A percentile compares a stretch with the other conserved stretches of the same genome.
Evolutionary conservation across 2,797 vertebrate genomes (phyloP).

Genomic region (Sciurus carolinensis): DNA sequence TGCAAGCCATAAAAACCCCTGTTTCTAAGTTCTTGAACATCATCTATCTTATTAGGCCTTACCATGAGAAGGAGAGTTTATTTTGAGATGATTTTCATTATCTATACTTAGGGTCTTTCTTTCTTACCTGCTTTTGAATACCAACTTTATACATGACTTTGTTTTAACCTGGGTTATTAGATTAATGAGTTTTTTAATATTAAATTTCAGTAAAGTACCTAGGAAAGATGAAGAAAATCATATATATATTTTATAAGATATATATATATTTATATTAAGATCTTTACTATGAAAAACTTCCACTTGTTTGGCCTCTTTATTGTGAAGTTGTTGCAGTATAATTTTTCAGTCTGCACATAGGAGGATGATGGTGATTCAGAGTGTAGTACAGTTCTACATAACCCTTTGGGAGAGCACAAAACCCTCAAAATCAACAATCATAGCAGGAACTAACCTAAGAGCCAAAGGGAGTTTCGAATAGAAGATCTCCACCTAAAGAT

Average conservation of each 20-base stretch:
- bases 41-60: constrained; percentile 12
- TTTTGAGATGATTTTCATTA: constrained; percentile 53
- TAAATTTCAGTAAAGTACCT: constrained; percentile 33
- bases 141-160: constrained; percentile 16
- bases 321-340: background rate
- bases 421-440: background rate
- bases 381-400: fast-evolving
- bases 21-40: constrained; percentile 8
- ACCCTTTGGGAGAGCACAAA: background rate
- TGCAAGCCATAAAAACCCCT: background rate
- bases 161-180: constrained; percentile 48
- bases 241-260: background rate
- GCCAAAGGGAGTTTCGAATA: background rate
- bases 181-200: constrained; percentile 30
- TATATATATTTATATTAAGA: background rate
- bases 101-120: constrained; percentile 1
- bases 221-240: background rate
- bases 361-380: background rate
- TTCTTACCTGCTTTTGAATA: constrained; percentile 47
- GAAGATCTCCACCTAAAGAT: background rate
- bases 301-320: background rate
- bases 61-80: background rate
- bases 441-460: background rate
- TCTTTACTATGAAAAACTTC: background rate
- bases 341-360: background rate